Conservation (phyloP, 2,888 invertebrate species). For the Sminthurides aquaticus region DNA sequence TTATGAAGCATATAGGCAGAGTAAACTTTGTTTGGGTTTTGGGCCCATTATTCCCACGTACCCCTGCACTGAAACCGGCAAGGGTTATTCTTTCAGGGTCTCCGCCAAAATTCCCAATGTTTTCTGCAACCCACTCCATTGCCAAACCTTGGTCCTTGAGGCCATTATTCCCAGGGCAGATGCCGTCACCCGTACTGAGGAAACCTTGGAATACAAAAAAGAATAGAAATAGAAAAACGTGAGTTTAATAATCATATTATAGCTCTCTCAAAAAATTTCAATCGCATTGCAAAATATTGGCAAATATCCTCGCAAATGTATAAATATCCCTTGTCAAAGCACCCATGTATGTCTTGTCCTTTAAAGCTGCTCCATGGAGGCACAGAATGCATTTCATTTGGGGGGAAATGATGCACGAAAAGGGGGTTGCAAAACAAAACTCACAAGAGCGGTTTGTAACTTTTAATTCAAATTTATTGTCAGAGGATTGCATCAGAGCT, state of each 20-base stretch:
- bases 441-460: too few species aligned
- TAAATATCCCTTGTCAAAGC: too few species aligned
- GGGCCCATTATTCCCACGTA: not conserved
- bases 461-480: too few species aligned
- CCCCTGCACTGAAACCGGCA: constrained; percentile 29
- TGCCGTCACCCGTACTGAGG: constrained; percentile 6
- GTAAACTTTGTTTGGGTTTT: not conserved
- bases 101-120: constrained; percentile 30
- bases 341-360: too few species aligned
- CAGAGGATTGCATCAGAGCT: too few species aligned
- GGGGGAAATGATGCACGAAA: too few species aligned
- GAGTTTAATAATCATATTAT: not conserved
- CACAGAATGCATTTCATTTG: too few species aligned
- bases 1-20: not conserved
- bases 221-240: not conserved
- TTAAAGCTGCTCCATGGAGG: too few species aligned
- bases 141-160: constrained; percentile 27
- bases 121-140: constrained; percentile 29
- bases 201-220: constrained; percentile 2
- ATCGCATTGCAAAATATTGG: too few species aligned
- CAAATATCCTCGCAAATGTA: too few species aligned
- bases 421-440: too few species aligned
- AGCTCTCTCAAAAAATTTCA: too few species aligned
- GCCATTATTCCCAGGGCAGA: constrained; percentile 12
- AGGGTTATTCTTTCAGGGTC: constrained; percentile 21